Percentiles rank a stretch among this genome's conserved stretches.
These are phyloP conservation scores for Acanthochromis polyacanthus DNA, from an alignment of 2,113 vertebrate species.

Conservation along the genomic window DNA sequence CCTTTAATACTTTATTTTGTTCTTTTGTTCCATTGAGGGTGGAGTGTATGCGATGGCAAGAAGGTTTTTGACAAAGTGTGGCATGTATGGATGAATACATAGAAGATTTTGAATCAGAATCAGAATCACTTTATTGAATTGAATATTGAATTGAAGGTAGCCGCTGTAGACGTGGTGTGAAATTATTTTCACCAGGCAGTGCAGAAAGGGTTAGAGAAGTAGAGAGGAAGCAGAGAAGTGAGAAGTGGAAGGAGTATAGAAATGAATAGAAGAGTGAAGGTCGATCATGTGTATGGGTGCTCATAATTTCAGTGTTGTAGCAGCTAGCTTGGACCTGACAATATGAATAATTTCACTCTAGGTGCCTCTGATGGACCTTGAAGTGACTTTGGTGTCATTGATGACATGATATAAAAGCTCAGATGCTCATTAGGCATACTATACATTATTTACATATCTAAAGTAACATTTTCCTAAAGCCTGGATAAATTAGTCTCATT, in stretches of 20 bases:
- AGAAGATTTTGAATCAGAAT: too few relatives aligned
- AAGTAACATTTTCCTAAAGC: neutral
- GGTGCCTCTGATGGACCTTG: slow-evolving; percentile 1
- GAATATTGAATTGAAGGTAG: neutral
- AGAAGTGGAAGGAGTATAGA: neutral
- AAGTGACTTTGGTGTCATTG: slow-evolving; percentile 13
- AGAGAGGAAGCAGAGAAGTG: slow-evolving; percentile 5
- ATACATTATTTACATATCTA: neutral
- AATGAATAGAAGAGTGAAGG: neutral
- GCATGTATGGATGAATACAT: neutral
- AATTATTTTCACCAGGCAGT: neutral
- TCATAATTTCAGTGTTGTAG: slow-evolving; percentile 31
- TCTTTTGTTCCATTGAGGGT: slow-evolving; percentile 2
- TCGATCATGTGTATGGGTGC: slow-evolving; percentile 15
- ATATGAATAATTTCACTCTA: slow-evolving; percentile 11
- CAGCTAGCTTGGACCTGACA: slow-evolving; percentile 16
- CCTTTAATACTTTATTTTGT: slow-evolving; percentile 19
- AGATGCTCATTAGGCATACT: slow-evolving; percentile 5
- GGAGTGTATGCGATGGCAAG: neutral
- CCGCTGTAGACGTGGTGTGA: neutral
- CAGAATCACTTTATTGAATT: too few relatives aligned
- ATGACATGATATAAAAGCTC: neutral
- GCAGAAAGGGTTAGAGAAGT: slow-evolving; percentile 5
- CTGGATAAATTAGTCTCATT: neutral
- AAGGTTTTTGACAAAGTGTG: neutral